Conservation (phyloP, 2,888 invertebrate species). For the Lordiphosa fenestrarum region DNA sequence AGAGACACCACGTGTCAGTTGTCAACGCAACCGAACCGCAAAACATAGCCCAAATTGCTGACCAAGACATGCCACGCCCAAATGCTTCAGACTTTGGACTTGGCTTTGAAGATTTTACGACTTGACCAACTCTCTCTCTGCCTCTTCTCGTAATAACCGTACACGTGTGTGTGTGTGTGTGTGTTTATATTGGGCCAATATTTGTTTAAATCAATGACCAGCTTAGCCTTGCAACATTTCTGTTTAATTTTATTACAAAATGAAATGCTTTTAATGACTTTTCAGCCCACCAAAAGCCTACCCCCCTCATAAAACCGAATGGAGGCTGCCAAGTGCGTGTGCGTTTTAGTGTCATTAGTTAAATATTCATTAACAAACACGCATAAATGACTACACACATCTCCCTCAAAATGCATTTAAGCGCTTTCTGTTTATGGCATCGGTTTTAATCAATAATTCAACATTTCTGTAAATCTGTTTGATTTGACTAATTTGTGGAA, state of each 20-base stretch:
- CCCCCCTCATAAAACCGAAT: slow-evolving; percentile 24
- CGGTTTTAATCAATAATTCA: slow-evolving; percentile 32
- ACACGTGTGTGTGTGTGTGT: slow-evolving; percentile 3
- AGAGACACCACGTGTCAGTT: slow-evolving; percentile 56
- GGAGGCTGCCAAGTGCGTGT: slow-evolving; percentile 8
- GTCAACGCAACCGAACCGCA: slow-evolving; percentile 55
- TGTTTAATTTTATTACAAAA: slow-evolving; percentile 15
- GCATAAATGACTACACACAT: slow-evolving; percentile 37
- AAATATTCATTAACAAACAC: slow-evolving; percentile 33
- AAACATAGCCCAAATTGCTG: slow-evolving; percentile 29
- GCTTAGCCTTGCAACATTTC: slow-evolving; percentile 24
- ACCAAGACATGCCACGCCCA: slow-evolving; percentile 24
- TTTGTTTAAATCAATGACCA: slow-evolving; percentile 44
- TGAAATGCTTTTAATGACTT: slow-evolving; percentile 29
- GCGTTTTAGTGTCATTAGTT: slow-evolving; percentile 36
- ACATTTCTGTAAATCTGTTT: slow-evolving; percentile 24
- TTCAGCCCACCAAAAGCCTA: slow-evolving; percentile 6
- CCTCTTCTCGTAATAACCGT: neutral
- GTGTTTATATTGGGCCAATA: slow-evolving; percentile 29
- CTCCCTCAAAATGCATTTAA: slow-evolving; percentile 14
- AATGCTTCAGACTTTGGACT: slow-evolving; percentile 23
- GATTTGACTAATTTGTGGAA: slow-evolving; percentile 32
- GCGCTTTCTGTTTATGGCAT: slow-evolving; percentile 20
- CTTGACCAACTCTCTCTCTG: slow-evolving; percentile 25
- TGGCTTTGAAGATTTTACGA: slow-evolving; percentile 57